phyloP scores from a whole-genome alignment of 1,140 invertebrate species.

The Lordiphosa mommai region DNA sequence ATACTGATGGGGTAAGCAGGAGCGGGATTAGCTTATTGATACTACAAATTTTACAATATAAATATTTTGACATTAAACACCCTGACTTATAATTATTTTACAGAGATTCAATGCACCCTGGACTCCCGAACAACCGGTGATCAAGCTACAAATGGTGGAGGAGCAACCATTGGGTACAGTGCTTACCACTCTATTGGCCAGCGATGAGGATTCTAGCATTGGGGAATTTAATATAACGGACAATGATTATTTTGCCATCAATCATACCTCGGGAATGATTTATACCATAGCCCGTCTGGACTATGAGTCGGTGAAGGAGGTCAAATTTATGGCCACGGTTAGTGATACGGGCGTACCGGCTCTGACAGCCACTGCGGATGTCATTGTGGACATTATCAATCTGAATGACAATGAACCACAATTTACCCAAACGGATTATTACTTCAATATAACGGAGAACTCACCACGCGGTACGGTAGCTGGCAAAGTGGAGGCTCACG shows the following conservation, averaged over 20 bases:
- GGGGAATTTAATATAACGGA: constrained; percentile 83
- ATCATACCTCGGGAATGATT: constrained; percentile 89
- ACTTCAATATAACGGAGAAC: constrained; percentile 87
- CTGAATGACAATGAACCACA: constrained; percentile 93
- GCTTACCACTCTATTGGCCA: constrained; percentile 89
- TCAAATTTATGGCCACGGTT: constrained; percentile 90
- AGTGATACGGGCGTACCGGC: constrained; percentile 91
- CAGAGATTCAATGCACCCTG: constrained; percentile 85
- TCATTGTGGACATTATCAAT: constrained; percentile 89
- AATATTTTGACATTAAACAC: constrained; percentile 20
- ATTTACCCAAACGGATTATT: constrained; percentile 86
- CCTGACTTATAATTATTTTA: neutral
- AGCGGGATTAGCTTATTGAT: neutral
- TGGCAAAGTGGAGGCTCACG: constrained; percentile 85
- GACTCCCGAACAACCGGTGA: constrained; percentile 86
- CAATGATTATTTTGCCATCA: constrained; percentile 88
- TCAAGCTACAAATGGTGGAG: constrained; percentile 87
- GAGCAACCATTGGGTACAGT: constrained; percentile 91
- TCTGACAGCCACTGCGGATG: constrained; percentile 86
- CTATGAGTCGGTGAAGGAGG: constrained; percentile 87
- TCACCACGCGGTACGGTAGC: constrained; percentile 85
- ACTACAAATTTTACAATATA: neutral
- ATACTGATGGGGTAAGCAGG: neutral
- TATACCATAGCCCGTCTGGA: constrained; percentile 89
- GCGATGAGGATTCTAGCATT: constrained; percentile 91